A percentile compares a stretch with the other conserved stretches of the same genome.
Evolutionary conservation across 2,888 invertebrate species (phyloP).

Genomic region (Caenorhabditis imperialis): DNA sequence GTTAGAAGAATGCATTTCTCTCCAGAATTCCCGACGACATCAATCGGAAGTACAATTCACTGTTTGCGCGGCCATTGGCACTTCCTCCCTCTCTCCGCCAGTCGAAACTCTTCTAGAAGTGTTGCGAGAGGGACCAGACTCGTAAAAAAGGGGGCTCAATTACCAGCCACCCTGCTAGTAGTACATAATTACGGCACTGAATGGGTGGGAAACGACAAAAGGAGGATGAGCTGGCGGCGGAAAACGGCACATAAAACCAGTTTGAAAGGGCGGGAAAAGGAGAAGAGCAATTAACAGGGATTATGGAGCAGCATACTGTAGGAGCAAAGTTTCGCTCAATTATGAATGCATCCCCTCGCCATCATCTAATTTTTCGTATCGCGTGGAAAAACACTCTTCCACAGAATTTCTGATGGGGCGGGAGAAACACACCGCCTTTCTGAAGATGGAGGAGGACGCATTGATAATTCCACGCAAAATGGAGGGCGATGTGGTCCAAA

Average conservation of each 20-base stretch:
- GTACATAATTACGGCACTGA: too few relatives aligned
- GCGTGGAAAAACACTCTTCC: too few relatives aligned
- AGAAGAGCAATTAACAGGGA: slow-evolving; percentile 29
- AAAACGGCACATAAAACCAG: slow-evolving; percentile 21
- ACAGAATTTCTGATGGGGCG: too few relatives aligned
- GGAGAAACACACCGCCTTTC: too few relatives aligned
- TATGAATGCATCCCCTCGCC: too few relatives aligned
- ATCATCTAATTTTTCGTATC: neutral
- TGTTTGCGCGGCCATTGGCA: slow-evolving; percentile 48
- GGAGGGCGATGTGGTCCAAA: slow-evolving; percentile 31
- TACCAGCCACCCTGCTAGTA: slow-evolving; percentile 25
- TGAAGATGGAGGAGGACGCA: slow-evolving; percentile 7
- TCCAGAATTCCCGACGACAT: slow-evolving; percentile 24
- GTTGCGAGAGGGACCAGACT: too few relatives aligned
- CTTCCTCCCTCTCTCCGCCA: slow-evolving; percentile 25
- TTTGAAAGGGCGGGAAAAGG: slow-evolving; percentile 27
- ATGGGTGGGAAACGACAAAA: slow-evolving; percentile 17
- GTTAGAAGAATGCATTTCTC: slow-evolving; percentile 22
- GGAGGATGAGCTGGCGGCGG: slow-evolving; percentile 31
- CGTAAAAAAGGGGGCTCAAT: slow-evolving; percentile 29
- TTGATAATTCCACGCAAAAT: slow-evolving; percentile 58
- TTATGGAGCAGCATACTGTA: too few relatives aligned
- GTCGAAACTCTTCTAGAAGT: neutral
- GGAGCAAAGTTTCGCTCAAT: too few relatives aligned
- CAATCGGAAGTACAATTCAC: slow-evolving; percentile 58